These are phyloP conservation scores for Gobiocypris rarus DNA, from an alignment of 2,113 vertebrate species.

Conservation along the genomic window DNA sequence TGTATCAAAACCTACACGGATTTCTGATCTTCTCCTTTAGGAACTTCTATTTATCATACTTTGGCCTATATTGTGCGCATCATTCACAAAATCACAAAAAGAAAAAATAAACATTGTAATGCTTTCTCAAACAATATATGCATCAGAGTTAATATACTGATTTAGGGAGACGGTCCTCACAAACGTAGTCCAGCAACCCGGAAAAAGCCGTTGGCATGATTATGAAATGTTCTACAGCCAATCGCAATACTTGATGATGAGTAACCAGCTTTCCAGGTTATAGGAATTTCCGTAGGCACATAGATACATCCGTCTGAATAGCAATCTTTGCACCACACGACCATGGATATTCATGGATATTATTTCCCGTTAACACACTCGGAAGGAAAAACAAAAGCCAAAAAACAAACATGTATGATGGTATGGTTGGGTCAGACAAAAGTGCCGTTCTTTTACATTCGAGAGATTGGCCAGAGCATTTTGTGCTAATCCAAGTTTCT, in stretches of 20 bases:
- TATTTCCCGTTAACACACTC: constrained; percentile 23
- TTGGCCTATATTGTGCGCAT: background rate
- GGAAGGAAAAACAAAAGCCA: constrained; percentile 12
- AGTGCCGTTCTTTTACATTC: constrained; percentile 38
- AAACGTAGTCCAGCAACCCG: constrained; percentile 5
- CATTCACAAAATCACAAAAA: constrained; percentile 12
- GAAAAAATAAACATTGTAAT: constrained; percentile 4
- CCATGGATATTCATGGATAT: constrained; percentile 29
- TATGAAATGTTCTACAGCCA: constrained; percentile 27
- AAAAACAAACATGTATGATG: constrained; percentile 28
- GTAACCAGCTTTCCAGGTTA: constrained; percentile 29
- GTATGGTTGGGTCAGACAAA: constrained; percentile 2
- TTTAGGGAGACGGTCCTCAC: constrained; percentile 8
- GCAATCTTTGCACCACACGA: constrained; percentile 8
- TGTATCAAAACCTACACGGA: background rate
- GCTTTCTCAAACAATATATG: constrained; percentile 35
- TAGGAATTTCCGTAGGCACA: constrained; percentile 18
- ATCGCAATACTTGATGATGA: background rate
- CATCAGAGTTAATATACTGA: background rate
- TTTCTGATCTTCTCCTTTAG: background rate
- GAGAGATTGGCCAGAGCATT: background rate
- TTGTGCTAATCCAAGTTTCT: background rate
- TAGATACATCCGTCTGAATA: constrained; percentile 7
- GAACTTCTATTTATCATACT: constrained; percentile 25
- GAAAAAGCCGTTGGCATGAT: constrained; percentile 19